Evolutionary conservation across 2,113 vertebrate species (phyloP), one percentile per base, ranked within the genome.

Genomic region (Tachysurus fulvidraco): DNA sequence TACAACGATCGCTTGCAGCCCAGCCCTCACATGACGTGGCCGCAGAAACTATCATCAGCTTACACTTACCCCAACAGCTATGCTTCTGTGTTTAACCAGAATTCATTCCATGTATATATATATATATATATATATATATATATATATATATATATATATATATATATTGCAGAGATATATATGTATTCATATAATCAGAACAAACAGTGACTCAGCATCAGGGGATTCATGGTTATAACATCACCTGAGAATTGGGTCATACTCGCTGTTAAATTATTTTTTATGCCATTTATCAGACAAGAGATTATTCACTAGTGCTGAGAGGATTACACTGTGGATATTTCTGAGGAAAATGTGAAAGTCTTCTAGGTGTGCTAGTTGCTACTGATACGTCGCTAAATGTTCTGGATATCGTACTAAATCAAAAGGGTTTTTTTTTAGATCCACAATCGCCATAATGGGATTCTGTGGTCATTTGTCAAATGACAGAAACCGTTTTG

Each of bases 241-340:
- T 28, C 41, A 62, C 55, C 28, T 62, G 60, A 81, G 81, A 88
- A 65, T 36, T 77, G 86, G 76, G 81, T 86, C 59, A 81, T 62
- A 57, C 54, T 86, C 62, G 21, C 50, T 60, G 44, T 78, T 76
- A 28, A 41, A 65, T 36, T 54, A 83, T 84, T 83, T 84, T 86
- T 76, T 41, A 84, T 71, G 69, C 46, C 57, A 67, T 76, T 83
- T 74, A 80, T 64, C 60, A 81, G 87, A 87, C 81, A 60, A 76
- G 65, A 78, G 60, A 88, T 88, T 85, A 86, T 74, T 84, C 55
- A 59, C 69, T 62, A 81, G 50, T 8, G 65, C 50, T 17, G 36
- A 59, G 83, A 67, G 81, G 84, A 88, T 88, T 83, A 90, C 84
- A 85, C 52, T 82, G 85, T 3, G 11, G 73, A 83, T 84, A 74